A percentile compares a stretch with the other conserved stretches of the same genome.
These are phyloP conservation scores for Argyresthia goedartella DNA, from an alignment of 2,888 invertebrate species.

Conservation along the genomic window DNA sequence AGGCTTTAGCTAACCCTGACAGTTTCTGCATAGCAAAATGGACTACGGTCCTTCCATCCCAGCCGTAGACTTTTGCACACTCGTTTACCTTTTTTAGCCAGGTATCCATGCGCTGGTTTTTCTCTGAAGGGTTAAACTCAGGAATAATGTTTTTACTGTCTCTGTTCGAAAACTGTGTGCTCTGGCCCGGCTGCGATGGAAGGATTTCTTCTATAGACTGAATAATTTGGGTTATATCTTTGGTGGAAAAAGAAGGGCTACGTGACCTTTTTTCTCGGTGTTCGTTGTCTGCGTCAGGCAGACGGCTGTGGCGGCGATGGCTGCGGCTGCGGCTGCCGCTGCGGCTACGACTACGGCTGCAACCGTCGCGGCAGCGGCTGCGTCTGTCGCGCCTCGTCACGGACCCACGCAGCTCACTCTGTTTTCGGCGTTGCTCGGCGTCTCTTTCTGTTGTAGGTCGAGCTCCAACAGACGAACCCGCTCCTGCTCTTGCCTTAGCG, in stretches of 20 bases:
- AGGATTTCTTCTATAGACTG: slow-evolving; percentile 6
- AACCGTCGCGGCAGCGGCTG: no score
- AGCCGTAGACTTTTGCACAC: no score
- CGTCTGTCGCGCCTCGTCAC: no score
- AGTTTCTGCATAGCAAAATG: no score
- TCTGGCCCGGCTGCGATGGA: slow-evolving; percentile 6
- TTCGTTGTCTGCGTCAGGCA: background rate
- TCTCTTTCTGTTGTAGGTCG: background rate
- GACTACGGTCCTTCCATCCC: no score
- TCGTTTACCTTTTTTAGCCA: no score
- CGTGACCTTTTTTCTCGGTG: slow-evolving; percentile 5
- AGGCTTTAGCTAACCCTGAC: no score
- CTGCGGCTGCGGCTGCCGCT: background rate
- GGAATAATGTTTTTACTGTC: slow-evolving; percentile 7
- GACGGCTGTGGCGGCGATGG: background rate
- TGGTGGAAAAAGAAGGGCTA: slow-evolving; percentile 9
- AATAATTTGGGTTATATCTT: slow-evolving; percentile 8
- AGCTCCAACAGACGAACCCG: background rate
- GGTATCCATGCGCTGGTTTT: slow-evolving; percentile 6
- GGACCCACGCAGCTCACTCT: no score
- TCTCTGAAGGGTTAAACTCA: slow-evolving; percentile 5
- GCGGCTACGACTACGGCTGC: no score
- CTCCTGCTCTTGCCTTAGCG: background rate
- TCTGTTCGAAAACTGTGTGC: no score
- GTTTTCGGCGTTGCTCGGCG: no score